Evolutionary conservation across 1,140 invertebrate genomes (phyloP).

Genomic region (Drosophila pandora): DNA sequence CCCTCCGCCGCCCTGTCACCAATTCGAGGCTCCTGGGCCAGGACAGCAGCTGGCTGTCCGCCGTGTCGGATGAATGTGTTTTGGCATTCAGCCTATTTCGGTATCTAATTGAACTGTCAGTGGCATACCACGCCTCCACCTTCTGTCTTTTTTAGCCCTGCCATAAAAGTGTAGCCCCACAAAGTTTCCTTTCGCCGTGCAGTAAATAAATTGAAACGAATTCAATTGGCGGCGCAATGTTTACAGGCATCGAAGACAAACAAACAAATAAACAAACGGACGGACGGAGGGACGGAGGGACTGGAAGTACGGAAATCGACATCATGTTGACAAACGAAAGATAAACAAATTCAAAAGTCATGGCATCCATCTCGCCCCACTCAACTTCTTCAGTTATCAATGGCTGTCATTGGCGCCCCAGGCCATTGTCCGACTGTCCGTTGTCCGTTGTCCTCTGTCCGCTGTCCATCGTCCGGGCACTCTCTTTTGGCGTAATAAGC

Average conservation of each 20-base stretch:
- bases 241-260: constrained; percentile 63
- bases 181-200: constrained; percentile 47
- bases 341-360: constrained; percentile 73
- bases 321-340: constrained; percentile 68
- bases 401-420: constrained; percentile 63
- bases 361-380: constrained; percentile 33
- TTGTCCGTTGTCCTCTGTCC: neutral
- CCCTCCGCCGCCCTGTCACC: neutral
- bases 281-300: constrained; percentile 15
- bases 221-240: constrained; percentile 77
- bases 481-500: constrained; percentile 79
- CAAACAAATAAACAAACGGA: constrained; percentile 57
- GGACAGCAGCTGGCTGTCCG: constrained; percentile 30
- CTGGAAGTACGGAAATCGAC: constrained; percentile 15
- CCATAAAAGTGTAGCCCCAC: constrained; percentile 62
- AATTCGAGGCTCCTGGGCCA: constrained; percentile 3
- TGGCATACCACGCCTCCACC: constrained; percentile 6
- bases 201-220: constrained; percentile 81
- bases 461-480: constrained; percentile 25
- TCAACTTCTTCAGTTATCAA: constrained; percentile 69
- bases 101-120: constrained; percentile 73
- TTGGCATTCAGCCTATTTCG: constrained; percentile 61
- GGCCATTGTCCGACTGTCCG: neutral
- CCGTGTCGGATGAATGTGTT: constrained; percentile 29
- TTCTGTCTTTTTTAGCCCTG: constrained; percentile 17